Evolutionary conservation across 2,113 vertebrate genomes (phyloP), one percentile per base, ranked within the genome.

Genomic region (Leptosomus discolor): DNA sequence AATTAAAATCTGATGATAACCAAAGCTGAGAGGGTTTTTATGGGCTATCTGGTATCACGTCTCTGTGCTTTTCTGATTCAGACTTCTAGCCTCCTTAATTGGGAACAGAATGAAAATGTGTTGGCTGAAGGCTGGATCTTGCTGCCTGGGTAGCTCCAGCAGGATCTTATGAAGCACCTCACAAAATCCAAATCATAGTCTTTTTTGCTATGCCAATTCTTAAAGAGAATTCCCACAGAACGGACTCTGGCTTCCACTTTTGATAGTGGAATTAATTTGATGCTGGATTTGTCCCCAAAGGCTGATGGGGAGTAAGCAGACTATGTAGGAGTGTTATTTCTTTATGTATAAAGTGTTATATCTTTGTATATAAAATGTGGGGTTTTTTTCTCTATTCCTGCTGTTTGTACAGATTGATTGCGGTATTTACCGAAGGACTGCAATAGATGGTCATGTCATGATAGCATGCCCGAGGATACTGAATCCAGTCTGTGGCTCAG

Each of bases 401-500:
- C 29, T 86, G 12, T 60, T 89, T 85, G 94, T 68, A 19, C 69
- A 97, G 97, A 7, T 97, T 0, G 41, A 97, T 17, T 97, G 96
- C 67, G 58, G 7, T 26, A 8, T 0, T 1, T 95, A 90, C 79
- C 15, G 0, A 19, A 68, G 3, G 5, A 0, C 6, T 61, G 77
- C 3, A 20, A 1, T 2, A 15, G 90, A 57, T 14, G 91, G 5
- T 26, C 77, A 77, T 0, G 48, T 74, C 3, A 0, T 94, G 1
- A 15, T 94, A 50, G 29, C 11, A 0, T 97, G 97, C 64, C 86
- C 91, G 32, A 96, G 94, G 85, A 86, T 81, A 12, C 1, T 90
- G 56, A 11, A 64, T 67, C 96, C 94, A 90, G 67, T 97, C 39
- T 97, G 97, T 48, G 96, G 96, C 61, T 96, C 96, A 82, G 95